Percentiles rank a stretch among this genome's conserved stretches.
These are phyloP conservation scores for Drosophila sucinea DNA, from an alignment of 1,140 invertebrate genomes.

Conservation along the genomic window DNA sequence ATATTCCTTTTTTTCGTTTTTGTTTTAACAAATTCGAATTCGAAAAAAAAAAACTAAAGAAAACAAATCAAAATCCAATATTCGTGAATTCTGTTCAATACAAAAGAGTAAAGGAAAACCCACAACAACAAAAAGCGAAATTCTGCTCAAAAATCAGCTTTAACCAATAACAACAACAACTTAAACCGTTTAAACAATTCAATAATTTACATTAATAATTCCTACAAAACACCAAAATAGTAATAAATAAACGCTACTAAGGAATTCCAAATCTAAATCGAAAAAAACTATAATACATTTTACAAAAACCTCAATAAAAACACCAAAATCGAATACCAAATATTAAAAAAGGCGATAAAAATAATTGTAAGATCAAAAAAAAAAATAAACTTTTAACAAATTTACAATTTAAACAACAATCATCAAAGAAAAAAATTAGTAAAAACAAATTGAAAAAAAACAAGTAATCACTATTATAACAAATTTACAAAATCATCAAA, in stretches of 20 bases:
- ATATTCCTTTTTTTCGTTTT: conserved; percentile 3
- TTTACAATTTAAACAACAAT: conserved; percentile 20
- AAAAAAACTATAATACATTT: not conserved
- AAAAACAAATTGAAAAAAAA: not conserved
- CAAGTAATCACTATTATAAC: not conserved
- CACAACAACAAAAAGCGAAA: conserved; percentile 12
- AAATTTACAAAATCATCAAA: not conserved
- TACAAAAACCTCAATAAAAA: conserved; percentile 6
- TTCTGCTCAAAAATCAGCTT: conserved; percentile 2
- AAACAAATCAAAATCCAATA: not conserved
- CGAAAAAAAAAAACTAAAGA: not conserved
- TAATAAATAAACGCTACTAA: not conserved
- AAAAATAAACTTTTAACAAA: conserved; percentile 17
- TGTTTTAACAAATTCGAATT: conserved; percentile 1
- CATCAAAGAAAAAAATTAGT: conserved; percentile 8
- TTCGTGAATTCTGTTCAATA: conserved; percentile 7
- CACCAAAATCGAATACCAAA: conserved; percentile 13
- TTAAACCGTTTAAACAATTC: not conserved
- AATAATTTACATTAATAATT: conserved; percentile 5
- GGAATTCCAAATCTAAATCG: not conserved
- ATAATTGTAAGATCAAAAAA: conserved; percentile 1
- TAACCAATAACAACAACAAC: not conserved
- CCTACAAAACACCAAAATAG: conserved; percentile 7
- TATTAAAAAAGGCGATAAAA: conserved; percentile 12
- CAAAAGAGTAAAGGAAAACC: conserved; percentile 20